Conservation (phyloP, 2,888 invertebrate species). For the Erebia aethiops region DNA sequence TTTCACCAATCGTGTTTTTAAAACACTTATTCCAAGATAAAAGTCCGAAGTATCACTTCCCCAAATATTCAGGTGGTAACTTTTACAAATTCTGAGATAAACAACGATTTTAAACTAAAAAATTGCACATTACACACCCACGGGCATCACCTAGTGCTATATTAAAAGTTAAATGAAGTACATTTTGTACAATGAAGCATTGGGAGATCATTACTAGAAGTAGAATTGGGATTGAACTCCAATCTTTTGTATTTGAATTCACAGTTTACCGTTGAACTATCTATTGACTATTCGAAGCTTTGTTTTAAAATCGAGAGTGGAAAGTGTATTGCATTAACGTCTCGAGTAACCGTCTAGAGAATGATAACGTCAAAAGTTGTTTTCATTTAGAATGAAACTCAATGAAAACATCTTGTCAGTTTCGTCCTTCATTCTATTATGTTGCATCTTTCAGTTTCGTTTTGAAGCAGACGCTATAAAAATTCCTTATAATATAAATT, state of each 20-base stretch:
- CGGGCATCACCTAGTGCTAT: too few species aligned
- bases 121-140: too few species aligned
- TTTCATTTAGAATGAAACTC: conserved; percentile 1
- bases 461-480: conserved; percentile 31
- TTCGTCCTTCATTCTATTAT: conserved; percentile 11
- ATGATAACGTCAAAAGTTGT: not conserved
- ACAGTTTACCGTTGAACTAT: not conserved
- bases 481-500: conserved; percentile 30
- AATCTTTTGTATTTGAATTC: not conserved
- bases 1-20: too few species aligned
- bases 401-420: not conserved
- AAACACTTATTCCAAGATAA: too few species aligned
- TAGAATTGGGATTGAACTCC: not conserved
- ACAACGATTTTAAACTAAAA: too few species aligned
- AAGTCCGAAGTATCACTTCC: too few species aligned
- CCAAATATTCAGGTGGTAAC: too few species aligned
- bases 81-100: too few species aligned
- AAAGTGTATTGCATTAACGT: conserved; percentile 12
- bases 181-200: not conserved
- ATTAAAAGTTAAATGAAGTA: too few species aligned
- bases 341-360: conserved; percentile 4
- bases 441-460: conserved; percentile 3
- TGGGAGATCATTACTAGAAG: not conserved
- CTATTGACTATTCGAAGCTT: not conserved
- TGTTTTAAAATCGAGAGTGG: not conserved